These are phyloP conservation scores for Daubentonia madagascariensis DNA, from an alignment of 2,113 vertebrate species.

Conservation along the genomic window DNA sequence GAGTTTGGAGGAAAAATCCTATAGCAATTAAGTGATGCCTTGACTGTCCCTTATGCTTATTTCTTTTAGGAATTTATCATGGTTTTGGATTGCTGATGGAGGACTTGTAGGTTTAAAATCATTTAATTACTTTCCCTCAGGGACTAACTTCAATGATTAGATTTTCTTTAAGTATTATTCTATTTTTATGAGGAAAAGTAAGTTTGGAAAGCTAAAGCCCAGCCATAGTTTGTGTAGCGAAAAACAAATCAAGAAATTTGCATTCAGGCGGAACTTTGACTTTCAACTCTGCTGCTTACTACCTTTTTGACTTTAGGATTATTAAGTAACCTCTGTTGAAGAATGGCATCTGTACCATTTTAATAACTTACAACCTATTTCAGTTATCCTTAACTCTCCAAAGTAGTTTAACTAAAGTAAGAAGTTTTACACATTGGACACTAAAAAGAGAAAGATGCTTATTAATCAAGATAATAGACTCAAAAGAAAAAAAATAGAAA, in stretches of 20 bases:
- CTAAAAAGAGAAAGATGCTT: neutral
- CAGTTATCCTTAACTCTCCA: neutral
- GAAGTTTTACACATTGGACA: constrained; percentile 16
- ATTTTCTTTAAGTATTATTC: neutral
- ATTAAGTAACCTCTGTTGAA: constrained; percentile 21
- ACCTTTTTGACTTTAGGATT: neutral
- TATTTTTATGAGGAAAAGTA: neutral
- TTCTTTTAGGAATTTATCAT: neutral
- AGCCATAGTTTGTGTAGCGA: neutral
- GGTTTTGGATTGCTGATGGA: neutral
- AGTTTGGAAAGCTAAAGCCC: neutral
- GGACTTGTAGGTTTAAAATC: neutral
- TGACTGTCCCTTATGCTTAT: neutral
- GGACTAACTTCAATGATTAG: neutral
- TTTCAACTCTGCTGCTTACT: neutral
- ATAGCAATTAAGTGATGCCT: neutral
- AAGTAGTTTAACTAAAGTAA: constrained; percentile 1
- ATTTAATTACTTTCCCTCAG: neutral
- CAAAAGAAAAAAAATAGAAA: neutral
- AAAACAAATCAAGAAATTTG: neutral
- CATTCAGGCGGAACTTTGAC: neutral
- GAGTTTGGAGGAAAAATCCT: neutral
- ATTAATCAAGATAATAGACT: neutral
- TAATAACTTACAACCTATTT: constrained; percentile 15
- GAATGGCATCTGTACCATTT: neutral